A percentile compares a stretch with the other conserved stretches of the same genome.
These are phyloP conservation scores for Chrysolina haemoptera DNA, from an alignment of 2,888 invertebrate species.

Conservation along the genomic window DNA sequence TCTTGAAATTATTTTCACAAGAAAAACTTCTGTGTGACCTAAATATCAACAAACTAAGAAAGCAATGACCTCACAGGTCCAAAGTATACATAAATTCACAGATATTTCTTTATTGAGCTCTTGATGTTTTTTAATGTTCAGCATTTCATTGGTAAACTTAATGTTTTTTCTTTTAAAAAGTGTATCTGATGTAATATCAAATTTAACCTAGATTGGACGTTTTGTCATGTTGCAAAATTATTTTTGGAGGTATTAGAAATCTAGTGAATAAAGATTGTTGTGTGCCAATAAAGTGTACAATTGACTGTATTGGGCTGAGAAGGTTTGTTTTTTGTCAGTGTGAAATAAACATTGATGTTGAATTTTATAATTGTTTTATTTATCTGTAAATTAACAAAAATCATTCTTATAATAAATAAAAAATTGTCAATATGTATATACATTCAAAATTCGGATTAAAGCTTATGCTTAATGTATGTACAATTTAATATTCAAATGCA, in stretches of 20 bases:
- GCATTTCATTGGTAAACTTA: too few relatives aligned
- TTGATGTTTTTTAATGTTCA: too few relatives aligned
- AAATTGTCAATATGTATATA: constrained; percentile 41
- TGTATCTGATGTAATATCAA: background rate
- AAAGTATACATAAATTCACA: too few relatives aligned
- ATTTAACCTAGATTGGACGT: background rate
- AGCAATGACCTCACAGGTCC: too few relatives aligned
- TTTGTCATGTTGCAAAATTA: background rate
- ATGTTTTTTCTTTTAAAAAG: background rate
- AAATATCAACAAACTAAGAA: too few relatives aligned
- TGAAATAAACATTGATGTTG: constrained; percentile 69
- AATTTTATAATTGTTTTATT: constrained; percentile 40
- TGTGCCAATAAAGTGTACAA: constrained; percentile 27
- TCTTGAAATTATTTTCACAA: too few relatives aligned
- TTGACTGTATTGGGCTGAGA: constrained; percentile 45
- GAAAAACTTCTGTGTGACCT: too few relatives aligned
- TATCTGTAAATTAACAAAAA: constrained; percentile 35
- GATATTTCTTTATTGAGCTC: too few relatives aligned
- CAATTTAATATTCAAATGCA: constrained; percentile 43
- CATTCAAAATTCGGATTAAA: constrained; percentile 43
- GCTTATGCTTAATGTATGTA: constrained; percentile 36
- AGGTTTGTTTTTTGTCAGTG: constrained; percentile 49
- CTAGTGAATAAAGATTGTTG: background rate
- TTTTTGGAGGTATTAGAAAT: background rate
- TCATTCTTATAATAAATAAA: constrained; percentile 39